A percentile compares a stretch with the other conserved stretches of the same genome.
These are phyloP conservation scores for Montipora foliosa DNA, from an alignment of 64 coral and sea anemone species.

Conservation along the genomic window DNA sequence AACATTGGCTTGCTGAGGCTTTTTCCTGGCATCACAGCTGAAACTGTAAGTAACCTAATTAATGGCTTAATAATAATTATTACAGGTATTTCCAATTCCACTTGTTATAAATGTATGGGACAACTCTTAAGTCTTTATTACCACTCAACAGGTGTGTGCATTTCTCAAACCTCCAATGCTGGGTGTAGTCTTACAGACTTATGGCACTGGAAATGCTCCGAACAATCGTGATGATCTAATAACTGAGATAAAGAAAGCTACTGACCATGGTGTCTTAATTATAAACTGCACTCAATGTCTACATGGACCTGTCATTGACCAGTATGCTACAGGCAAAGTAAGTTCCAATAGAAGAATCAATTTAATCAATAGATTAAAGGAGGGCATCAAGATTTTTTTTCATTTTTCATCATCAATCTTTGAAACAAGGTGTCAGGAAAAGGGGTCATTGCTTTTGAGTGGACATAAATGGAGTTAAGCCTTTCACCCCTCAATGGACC, in stretches of 20 bases:
- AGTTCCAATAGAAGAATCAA: neutral
- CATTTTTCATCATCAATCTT: too few species aligned
- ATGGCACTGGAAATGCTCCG: constrained; percentile 92
- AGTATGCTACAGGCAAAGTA: constrained; percentile 95
- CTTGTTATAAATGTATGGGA: too few species aligned
- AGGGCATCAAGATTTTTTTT: too few species aligned
- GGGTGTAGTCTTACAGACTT: constrained; percentile 94
- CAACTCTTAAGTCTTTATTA: too few species aligned
- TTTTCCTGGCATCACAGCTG: constrained; percentile 94
- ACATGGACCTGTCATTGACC: constrained; percentile 89
- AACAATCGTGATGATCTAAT: constrained; percentile 92
- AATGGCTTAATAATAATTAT: neutral
- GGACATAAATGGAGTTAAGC: too few species aligned
- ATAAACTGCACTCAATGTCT: constrained; percentile 97
- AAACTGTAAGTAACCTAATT: constrained; percentile 62
- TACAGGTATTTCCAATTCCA: too few species aligned
- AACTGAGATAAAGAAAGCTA: constrained; percentile 78
- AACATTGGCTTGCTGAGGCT: constrained; percentile 93
- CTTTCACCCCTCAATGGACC: too few species aligned
- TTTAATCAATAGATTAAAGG: too few species aligned
- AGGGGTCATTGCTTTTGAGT: too few species aligned
- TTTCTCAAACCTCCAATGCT: constrained; percentile 87
- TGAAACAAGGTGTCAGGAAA: too few species aligned
- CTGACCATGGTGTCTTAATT: constrained; percentile 78
- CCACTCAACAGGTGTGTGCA: constrained; percentile 66